Base-by-base conservation (phyloP, 2,888 invertebrate genomes). In the Brenthis daphne region DNA sequence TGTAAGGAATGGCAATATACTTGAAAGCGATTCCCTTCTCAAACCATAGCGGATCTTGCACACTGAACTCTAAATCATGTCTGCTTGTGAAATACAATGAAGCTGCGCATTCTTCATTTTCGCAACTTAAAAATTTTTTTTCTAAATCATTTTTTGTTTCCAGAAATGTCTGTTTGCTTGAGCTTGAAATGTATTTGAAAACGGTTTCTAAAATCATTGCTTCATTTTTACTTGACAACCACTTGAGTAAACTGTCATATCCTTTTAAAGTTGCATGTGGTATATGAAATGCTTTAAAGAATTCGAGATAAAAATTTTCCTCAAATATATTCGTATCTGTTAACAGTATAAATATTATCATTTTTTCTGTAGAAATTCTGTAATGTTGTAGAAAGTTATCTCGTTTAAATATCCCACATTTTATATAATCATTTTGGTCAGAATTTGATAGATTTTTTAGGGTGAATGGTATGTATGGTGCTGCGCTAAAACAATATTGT, bases 401-500 rank as follows among this genome's bases (percentile, higher is more conserved):
- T 43, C 37, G 37, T 43, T 43, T 43, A 11, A 43, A 43, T 43
- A 43, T 43, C 11, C 37, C 8, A 43, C 37, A 43, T 43, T 43
- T 11, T 43, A 43, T 8, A 11, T 8, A 8, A 11, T 43, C 11
- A 11, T 43, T 2, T 43, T 43, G 11, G 37, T 43, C 8, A 43
- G 11, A 11, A 8, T 43, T 43, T 43, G 11, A 43, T 43, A 43
- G 11, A 11, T 43, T 29, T 29, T 29, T 43, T 11, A 43, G 37
- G 11, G 37, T 43, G 11, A 43, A 2, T 43, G 37, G 37, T 43
- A 43, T 43, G 37, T 43, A 43, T 43, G 74, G 67, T 3, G 77
- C 74, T 16, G 73, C 75, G 1, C 77, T 76, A 57, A 85, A 82
- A 48, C 76, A 80, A 57, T 74, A 84, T 51, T 83, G 79, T 6